Evolutionary conservation across 1,140 invertebrate species (phyloP), one percentile per base, ranked within the genome.

Genomic region (Plodia interpunctella): DNA sequence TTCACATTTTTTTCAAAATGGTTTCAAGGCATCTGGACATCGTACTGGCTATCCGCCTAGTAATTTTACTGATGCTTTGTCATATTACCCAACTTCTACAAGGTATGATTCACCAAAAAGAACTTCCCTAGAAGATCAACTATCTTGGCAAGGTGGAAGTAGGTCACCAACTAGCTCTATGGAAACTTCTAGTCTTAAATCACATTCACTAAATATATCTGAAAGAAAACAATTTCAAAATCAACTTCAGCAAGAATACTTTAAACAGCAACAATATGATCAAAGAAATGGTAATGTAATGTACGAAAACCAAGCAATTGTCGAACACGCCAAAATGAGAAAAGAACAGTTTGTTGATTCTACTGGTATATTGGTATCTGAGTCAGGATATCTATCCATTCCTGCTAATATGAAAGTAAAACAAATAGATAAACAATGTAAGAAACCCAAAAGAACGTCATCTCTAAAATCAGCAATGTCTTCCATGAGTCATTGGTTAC

Each of bases 311-410:
- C 80, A 88, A 76, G 62, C 74, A 18, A 59, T 65, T 49, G 61
- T 68, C 49, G 87, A 89, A 10, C 78, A 84, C 44, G 67, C 63
- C 54, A 79, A 78, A 68, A 66, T 74, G 50, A 80, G 78, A 70
- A 84, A 86, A 74, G 82, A 86, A 49, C 78, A 87, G 65, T 83
- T 83, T 69, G 66, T 91, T 68, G 91, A 90, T 68, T 82, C 91
- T 2, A 92, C 91, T 60, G 92, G 91, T 54, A 91, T 95, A 4
- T 92, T 95, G 61, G 94, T 96, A n/a, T 95, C 94, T 0, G 94
- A 95, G 74, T 94, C 94, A 5, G 95, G 95, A n/a, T 96, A 96
- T 74, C 92, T 96, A 55, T 95, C 94, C 18, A 95, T 96, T 65
- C 91, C 94, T 2, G 90, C 92, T 17, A 93, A 94, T 74, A 90